phyloP scores from a whole-genome alignment of 2,113 vertebrate genomes.

The Pelmatolapia mariae region DNA sequence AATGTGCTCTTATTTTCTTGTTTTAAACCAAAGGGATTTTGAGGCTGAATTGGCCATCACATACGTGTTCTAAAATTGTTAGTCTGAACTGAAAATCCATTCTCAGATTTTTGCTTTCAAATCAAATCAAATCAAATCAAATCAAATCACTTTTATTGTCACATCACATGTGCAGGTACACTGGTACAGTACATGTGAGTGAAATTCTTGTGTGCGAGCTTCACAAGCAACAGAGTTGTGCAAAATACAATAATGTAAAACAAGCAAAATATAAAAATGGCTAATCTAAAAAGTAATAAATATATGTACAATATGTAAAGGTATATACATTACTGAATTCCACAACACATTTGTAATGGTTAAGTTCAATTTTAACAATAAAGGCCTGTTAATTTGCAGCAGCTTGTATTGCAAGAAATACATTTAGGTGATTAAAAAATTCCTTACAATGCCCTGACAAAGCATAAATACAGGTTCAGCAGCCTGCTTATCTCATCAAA shows the following conservation, averaged over 20 bases:
- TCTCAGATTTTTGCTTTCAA: background rate
- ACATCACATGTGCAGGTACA: no score
- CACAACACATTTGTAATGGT: background rate
- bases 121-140: no score
- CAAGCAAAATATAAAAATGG: no score
- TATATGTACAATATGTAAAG: no score
- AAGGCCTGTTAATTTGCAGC: background rate
- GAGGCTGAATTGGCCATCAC: background rate
- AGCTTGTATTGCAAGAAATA: background rate
- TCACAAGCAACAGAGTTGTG: no score
- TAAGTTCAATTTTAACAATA: background rate
- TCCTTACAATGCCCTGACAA: background rate
- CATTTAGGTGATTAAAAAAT: background rate
- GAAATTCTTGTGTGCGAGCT: no score
- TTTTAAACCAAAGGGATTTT: background rate
- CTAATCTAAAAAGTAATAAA: no score
- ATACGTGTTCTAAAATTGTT: background rate
- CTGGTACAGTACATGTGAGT: no score
- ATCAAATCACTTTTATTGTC: no score
- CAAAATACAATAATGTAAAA: no score
- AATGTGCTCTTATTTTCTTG: background rate
- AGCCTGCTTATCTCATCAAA: background rate
- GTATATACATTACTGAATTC: no score
- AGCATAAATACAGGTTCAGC: background rate
- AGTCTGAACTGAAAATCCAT: background rate